Conservation (phyloP, 2,797 vertebrate genomes). For the Sebastes cheni region DNA sequence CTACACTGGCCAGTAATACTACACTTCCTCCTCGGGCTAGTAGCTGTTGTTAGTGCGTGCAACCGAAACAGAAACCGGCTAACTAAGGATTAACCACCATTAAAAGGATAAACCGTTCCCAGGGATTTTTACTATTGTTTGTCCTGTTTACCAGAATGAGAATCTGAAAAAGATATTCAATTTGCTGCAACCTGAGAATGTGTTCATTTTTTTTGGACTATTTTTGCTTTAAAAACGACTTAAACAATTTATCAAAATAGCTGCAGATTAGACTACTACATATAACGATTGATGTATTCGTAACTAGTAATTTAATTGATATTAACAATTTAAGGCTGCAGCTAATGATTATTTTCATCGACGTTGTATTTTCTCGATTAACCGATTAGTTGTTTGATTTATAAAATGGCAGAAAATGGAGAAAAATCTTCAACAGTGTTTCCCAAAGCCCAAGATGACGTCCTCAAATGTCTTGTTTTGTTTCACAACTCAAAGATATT, state of each 20-base stretch:
- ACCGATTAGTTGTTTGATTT: background rate
- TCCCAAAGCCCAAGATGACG: background rate
- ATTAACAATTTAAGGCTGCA: background rate
- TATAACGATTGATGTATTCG: background rate
- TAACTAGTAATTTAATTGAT: background rate
- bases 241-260: background rate
- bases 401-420: background rate
- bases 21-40: constrained; percentile 5
- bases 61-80: constrained; percentile 15
- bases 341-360: background rate
- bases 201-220: background rate
- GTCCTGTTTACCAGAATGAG: background rate
- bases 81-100: constrained; percentile 4
- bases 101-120: background rate
- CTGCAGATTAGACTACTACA: background rate
- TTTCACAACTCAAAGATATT: background rate
- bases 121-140: background rate
- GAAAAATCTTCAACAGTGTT: background rate
- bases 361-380: background rate
- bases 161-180: background rate
- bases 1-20: background rate
- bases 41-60: constrained; percentile 7
- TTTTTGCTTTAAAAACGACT: background rate
- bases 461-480: background rate
- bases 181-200: background rate